phyloP scores from a whole-genome alignment of 2,797 vertebrate species.

The Caiman crocodilus region DNA sequence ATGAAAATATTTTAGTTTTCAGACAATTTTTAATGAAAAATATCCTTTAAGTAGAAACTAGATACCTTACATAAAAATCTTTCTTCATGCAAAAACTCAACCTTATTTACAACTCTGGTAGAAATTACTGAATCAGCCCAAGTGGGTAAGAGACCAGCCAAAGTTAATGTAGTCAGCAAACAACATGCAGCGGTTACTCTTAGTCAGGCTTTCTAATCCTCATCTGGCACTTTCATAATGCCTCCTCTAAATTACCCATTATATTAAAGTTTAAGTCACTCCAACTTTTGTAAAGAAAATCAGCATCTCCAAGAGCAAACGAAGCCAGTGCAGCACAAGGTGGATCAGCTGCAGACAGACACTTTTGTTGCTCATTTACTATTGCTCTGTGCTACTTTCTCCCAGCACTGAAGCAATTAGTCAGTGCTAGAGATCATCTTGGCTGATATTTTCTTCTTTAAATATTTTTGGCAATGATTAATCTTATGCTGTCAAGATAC shows the following conservation, averaged over 20 bases:
- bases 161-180: not conserved
- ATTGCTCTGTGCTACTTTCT: not conserved
- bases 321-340: not conserved
- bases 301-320: not conserved
- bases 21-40: not conserved
- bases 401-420: not conserved
- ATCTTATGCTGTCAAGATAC: not conserved
- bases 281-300: not conserved
- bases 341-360: not conserved
- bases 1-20: not conserved
- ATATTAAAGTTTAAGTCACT: not conserved
- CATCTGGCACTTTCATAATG: not conserved
- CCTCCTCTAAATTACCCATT: not conserved
- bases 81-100: not conserved
- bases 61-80: not conserved
- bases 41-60: too few species aligned
- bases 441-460: slow-evolving; percentile 12
- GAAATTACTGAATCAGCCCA: not conserved
- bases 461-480: slow-evolving; percentile 11
- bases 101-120: not conserved
- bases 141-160: not conserved
- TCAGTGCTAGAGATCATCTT: not conserved
- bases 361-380: not conserved
- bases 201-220: not conserved
- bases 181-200: not conserved